phyloP scores from a whole-genome alignment of 2,888 invertebrate species.

The Cryptocephalus moraei region DNA sequence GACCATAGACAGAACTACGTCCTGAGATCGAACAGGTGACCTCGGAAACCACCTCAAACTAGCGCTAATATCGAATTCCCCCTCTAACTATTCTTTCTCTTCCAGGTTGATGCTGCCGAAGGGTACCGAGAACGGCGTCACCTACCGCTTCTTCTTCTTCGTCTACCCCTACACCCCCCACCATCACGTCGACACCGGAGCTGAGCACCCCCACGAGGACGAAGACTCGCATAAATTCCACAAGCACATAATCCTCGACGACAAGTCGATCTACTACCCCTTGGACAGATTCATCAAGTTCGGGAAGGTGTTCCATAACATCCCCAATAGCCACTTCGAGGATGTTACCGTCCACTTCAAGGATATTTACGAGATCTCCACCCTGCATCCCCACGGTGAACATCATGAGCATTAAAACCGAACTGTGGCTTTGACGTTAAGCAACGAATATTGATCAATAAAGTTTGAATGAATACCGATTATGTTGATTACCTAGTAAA shows the following conservation, averaged over 20 bases:
- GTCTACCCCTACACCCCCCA: constrained; percentile 30
- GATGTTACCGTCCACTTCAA: constrained; percentile 55
- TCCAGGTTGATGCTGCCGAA: constrained; percentile 53
- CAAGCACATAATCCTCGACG: constrained; percentile 38
- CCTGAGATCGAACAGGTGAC: not conserved
- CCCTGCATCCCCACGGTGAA: not conserved
- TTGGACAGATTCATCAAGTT: constrained; percentile 55
- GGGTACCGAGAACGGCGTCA: constrained; percentile 54
- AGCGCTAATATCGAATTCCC: not conserved
- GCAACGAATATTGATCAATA: no score
- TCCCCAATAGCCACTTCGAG: constrained; percentile 57
- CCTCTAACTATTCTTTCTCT: constrained; percentile 2
- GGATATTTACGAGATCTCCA: constrained; percentile 13
- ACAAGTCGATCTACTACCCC: constrained; percentile 60
- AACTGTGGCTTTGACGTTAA: no score
- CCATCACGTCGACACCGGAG: no score
- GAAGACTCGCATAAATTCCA: no score
- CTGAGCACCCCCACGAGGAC: no score
- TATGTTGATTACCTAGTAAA: no score
- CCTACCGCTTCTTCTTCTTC: constrained; percentile 42
- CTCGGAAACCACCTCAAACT: not conserved
- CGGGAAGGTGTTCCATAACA: constrained; percentile 47
- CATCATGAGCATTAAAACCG: no score
- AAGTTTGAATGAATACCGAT: no score
- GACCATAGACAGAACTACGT: not conserved